A percentile compares a stretch with the other conserved stretches of the same genome.
Evolutionary conservation across 2,888 invertebrate species (phyloP).

Genomic region (Chorisops tibialis): DNA sequence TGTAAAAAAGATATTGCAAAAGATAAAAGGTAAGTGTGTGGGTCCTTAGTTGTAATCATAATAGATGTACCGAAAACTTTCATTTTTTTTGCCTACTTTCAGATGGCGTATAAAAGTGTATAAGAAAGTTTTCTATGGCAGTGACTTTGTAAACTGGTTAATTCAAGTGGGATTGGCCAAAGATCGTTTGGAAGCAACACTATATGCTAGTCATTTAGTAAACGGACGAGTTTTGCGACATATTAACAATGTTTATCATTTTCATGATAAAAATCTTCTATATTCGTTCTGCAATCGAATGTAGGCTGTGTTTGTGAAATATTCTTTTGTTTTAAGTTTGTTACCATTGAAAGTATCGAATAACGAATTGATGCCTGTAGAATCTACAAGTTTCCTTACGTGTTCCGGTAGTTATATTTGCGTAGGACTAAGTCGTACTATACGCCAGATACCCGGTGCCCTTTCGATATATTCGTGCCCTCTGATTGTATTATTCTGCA

Average conservation of each 20-base stretch:
- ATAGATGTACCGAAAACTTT: too few species aligned
- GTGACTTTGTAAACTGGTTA: constrained; percentile 83
- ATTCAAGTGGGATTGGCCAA: constrained; percentile 74
- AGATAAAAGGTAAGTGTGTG: constrained; percentile 55
- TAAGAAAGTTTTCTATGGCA: constrained; percentile 77
- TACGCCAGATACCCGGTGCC: too few species aligned
- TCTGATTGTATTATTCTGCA: too few species aligned
- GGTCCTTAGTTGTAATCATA: constrained; percentile 38
- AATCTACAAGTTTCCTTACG: too few species aligned
- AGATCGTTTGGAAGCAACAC: constrained; percentile 74
- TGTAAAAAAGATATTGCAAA: constrained; percentile 77
- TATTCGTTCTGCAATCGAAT: constrained; percentile 66
- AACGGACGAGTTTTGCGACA: constrained; percentile 83
- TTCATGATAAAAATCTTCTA: constrained; percentile 76
- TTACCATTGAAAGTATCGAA: too few species aligned
- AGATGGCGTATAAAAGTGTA: constrained; percentile 80
- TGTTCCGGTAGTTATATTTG: too few species aligned
- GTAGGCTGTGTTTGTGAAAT: too few species aligned
- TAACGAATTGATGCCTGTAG: too few species aligned
- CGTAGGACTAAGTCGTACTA: too few species aligned
- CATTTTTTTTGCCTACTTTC: too few species aligned
- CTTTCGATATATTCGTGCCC: too few species aligned
- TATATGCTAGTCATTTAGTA: constrained; percentile 78
- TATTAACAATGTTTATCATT: constrained; percentile 78
- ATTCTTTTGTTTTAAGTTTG: too few species aligned